Evolutionary conservation across 2,113 vertebrate genomes (phyloP).

Genomic region (Callaeas wilsoni): DNA sequence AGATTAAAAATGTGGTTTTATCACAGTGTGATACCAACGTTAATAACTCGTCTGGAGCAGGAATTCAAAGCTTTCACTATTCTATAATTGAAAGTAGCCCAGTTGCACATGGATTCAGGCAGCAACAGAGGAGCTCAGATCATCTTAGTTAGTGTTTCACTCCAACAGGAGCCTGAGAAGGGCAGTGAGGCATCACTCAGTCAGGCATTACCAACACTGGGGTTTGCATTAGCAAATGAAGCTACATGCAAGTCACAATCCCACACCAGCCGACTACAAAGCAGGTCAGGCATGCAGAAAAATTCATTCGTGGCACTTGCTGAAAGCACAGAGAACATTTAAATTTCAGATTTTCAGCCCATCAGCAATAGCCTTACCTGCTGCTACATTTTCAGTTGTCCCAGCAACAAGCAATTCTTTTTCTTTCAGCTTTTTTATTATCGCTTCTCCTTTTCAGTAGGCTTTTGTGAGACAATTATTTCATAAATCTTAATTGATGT

Average conservation of each 20-base stretch:
- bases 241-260: not conserved
- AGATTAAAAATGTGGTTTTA: constrained; percentile 70
- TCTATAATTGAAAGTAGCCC: constrained; percentile 69
- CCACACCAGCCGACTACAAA: constrained; percentile 46
- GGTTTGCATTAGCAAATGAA: constrained; percentile 37
- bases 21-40: constrained; percentile 50
- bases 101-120: not conserved
- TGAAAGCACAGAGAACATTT: constrained; percentile 33
- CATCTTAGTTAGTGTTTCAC: constrained; percentile 33
- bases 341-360: constrained; percentile 16
- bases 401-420: not conserved
- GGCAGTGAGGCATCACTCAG: not conserved
- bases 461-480: not conserved
- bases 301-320: not conserved
- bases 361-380: constrained; percentile 37
- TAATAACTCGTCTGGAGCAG: constrained; percentile 64
- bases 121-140: constrained; percentile 39
- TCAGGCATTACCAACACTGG: not conserved
- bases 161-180: constrained; percentile 1
- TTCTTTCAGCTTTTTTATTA: not conserved
- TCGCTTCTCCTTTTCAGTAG: not conserved
- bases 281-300: constrained; percentile 49
- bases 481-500: not conserved
- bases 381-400: not conserved
- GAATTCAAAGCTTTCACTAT: constrained; percentile 59